These are phyloP conservation scores for Hippocampus kuda DNA, from an alignment of 2,797 vertebrate species.

Conservation along the genomic window DNA sequence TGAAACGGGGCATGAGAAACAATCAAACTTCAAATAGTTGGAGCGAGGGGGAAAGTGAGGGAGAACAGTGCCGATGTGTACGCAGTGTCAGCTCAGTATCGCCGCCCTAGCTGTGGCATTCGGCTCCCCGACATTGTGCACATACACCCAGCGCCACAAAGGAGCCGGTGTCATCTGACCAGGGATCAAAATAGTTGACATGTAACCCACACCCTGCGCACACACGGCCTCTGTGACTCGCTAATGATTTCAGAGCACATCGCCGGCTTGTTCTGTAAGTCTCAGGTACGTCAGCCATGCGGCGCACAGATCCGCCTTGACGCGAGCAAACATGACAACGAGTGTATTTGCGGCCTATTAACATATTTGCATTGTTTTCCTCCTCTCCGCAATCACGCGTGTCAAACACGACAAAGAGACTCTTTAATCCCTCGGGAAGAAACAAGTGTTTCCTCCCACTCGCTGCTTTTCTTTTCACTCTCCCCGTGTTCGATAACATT, in stretches of 20 bases:
- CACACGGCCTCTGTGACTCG: slow-evolving; percentile 53
- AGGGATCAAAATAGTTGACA: slow-evolving; percentile 73
- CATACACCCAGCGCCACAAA: slow-evolving; percentile 69
- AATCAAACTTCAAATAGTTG: slow-evolving; percentile 65
- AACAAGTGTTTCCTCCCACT: slow-evolving; percentile 54
- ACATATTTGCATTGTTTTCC: slow-evolving; percentile 56
- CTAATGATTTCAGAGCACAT: slow-evolving; percentile 74
- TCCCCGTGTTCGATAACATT: slow-evolving; percentile 55
- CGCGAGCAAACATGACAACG: slow-evolving; percentile 55
- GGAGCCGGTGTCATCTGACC: slow-evolving; percentile 74
- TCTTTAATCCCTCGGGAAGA: slow-evolving; percentile 58
- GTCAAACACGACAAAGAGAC: slow-evolving; percentile 54
- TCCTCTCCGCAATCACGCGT: slow-evolving; percentile 18
- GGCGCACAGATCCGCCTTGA: slow-evolving; percentile 45
- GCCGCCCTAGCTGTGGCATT: slow-evolving; percentile 48
- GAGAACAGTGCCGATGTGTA: slow-evolving; percentile 40
- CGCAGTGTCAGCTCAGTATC: slow-evolving; percentile 47
- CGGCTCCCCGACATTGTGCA: slow-evolving; percentile 63
- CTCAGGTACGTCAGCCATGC: slow-evolving; percentile 55
- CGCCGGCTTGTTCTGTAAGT: slow-evolving; percentile 57
- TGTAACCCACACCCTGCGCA: slow-evolving; percentile 67
- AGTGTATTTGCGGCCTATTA: slow-evolving; percentile 34
- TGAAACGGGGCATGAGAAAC: slow-evolving; percentile 59
- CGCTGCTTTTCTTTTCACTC: slow-evolving; percentile 26
- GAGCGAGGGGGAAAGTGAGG: slow-evolving; percentile 55